Conservation (phyloP, 1,140 invertebrate species). For the Caerostris extrusa region DNA sequence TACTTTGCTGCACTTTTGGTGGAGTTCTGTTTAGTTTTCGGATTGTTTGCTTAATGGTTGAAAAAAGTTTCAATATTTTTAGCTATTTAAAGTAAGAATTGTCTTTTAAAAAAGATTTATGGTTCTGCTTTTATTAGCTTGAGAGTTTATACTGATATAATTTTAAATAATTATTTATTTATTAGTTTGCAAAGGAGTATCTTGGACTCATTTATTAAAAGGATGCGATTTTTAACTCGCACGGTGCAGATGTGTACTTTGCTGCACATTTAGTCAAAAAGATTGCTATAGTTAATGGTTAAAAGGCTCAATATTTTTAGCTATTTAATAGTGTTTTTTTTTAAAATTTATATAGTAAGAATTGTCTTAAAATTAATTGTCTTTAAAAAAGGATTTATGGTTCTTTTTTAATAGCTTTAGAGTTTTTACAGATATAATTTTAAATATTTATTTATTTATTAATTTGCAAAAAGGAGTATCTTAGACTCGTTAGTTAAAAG, state of each 20-base stretch:
- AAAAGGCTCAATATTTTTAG: no score
- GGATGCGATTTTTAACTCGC: background rate
- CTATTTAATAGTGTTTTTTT: no score
- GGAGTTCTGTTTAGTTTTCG: no score
- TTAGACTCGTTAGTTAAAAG: constrained; percentile 1
- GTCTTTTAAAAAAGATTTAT: background rate
- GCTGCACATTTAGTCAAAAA: no score
- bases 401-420: background rate
- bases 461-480: background rate
- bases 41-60: no score
- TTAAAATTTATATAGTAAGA: no score
- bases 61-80: no score
- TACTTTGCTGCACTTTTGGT: background rate
- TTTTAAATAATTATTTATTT: background rate
- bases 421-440: background rate
- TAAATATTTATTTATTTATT: background rate
- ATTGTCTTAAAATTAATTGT: background rate
- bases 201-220: background rate
- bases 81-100: no score
- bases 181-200: background rate
- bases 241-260: no score
- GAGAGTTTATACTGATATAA: background rate
- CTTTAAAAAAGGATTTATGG: background rate
- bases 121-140: background rate
- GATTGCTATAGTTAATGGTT: no score